These are phyloP conservation scores for Syngnathus floridae DNA, from an alignment of 2,113 vertebrate species.

Conservation along the genomic window DNA sequence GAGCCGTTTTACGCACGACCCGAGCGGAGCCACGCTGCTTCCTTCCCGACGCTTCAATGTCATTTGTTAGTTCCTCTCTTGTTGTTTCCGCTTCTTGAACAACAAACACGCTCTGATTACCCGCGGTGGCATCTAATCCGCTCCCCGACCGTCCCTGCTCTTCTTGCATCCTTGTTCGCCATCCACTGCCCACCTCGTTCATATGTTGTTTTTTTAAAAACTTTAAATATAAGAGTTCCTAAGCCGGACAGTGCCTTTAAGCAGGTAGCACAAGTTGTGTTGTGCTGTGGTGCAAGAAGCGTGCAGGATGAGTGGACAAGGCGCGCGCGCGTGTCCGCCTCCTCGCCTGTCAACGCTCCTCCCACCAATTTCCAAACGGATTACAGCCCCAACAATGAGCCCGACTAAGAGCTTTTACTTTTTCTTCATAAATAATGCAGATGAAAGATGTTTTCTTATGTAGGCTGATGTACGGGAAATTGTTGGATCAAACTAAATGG, in stretches of 20 bases:
- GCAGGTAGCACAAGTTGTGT: constrained; percentile 69
- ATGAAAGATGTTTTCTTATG: not conserved
- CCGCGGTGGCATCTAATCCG: constrained; percentile 33
- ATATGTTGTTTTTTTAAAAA: not conserved
- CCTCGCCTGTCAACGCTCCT: constrained; percentile 57
- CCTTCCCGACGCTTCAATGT: constrained; percentile 22
- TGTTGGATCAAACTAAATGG: constrained; percentile 11
- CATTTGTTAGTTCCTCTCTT: constrained; percentile 28
- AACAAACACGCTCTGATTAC: constrained; percentile 30
- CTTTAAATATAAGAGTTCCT: constrained; percentile 17
- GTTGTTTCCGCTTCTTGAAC: constrained; percentile 52
- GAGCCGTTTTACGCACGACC: constrained; percentile 34
- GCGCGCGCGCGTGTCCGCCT: constrained; percentile 72
- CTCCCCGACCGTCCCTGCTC: constrained; percentile 12
- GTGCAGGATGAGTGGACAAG: constrained; percentile 32
- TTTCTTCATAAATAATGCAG: constrained; percentile 32
- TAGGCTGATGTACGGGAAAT: not conserved
- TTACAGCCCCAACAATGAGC: constrained; percentile 28
- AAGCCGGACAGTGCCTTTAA: constrained; percentile 68
- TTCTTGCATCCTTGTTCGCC: constrained; percentile 12
- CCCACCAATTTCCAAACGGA: constrained; percentile 33
- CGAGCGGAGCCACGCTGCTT: constrained; percentile 30
- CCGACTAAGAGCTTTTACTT: constrained; percentile 27
- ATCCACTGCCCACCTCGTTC: not conserved
- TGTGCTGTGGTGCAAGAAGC: constrained; percentile 53